Evolutionary conservation across 2,888 invertebrate genomes (phyloP).

Genomic region (Carcina quercana): DNA sequence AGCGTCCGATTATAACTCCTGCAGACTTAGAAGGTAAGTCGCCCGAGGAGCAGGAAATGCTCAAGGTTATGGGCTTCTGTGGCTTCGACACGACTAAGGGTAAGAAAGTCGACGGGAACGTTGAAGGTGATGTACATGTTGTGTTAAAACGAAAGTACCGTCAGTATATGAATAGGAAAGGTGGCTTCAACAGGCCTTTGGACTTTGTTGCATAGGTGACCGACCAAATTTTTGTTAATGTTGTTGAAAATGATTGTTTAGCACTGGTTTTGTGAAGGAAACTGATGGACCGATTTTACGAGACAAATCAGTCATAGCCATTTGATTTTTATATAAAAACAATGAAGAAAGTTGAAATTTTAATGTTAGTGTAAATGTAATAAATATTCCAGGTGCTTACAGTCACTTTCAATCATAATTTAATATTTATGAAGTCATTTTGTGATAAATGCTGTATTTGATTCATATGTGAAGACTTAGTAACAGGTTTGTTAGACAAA

Average conservation of each 20-base stretch:
- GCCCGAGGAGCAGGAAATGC: conserved; percentile 95
- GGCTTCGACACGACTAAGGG: conserved; percentile 97
- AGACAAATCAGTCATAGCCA: background rate
- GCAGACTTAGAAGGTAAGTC: conserved; percentile 93
- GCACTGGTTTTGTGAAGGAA: background rate
- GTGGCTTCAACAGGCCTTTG: conserved; percentile 98
- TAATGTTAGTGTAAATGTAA: background rate
- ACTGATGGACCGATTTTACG: too few species aligned
- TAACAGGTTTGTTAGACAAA: too few species aligned
- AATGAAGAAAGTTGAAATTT: background rate
- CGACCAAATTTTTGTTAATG: conserved; percentile 8
- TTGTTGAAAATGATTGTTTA: background rate
- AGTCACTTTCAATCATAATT: too few species aligned
- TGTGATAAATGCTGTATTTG: too few species aligned
- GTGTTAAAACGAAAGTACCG: conserved; percentile 97
- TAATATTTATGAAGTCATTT: too few species aligned
- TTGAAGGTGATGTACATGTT: conserved; percentile 95
- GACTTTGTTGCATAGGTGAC: conserved; percentile 90
- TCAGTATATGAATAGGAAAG: conserved; percentile 99
- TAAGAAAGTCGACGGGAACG: conserved; percentile 95
- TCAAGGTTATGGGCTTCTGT: conserved; percentile 97
- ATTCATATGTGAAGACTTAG: too few species aligned
- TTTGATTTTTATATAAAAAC: background rate
- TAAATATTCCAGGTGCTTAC: background rate
- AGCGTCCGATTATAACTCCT: conserved; percentile 81